Evolutionary conservation across 2,113 vertebrate species (phyloP), one percentile per base, ranked within the genome.

Genomic region (Oncorhynchus clarkii): DNA sequence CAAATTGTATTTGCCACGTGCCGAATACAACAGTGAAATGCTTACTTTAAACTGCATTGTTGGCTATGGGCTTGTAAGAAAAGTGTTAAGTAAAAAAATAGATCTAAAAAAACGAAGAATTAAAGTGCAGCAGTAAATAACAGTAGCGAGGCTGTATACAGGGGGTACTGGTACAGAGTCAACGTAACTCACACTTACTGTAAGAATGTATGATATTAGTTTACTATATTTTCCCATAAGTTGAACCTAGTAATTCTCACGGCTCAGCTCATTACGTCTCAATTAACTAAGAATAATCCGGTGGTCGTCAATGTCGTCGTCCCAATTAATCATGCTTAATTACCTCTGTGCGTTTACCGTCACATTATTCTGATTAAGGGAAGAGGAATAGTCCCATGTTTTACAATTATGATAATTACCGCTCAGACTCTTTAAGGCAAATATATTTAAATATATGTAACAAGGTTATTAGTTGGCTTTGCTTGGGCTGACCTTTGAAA

Each of bases 291-390:
- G 59, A 62, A 18, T 20, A 31, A 48, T 70, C 68, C 29, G 64
- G 78, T 89, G 39, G 20, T 24, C 79, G 78, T 89, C 87, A 86
- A 80, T 82, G 70, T 76, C 39, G 75, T 79, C 49, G 76, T 79
- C 82, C 84, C 84, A 77, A 87, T 89, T 90, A 87, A 89, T 92
- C 86, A 87, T 79, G 76, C 82, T 81, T 88, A 88, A 90, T 92
- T 87, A 87, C 83, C 86, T 82, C 75, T 89, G 87, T 72, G 62
- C 83, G 86, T 89, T 88, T 86, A 82, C 83, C 45, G 11, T 74
- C 85, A 88, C 83, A 83, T 45, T 45, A 45, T 82, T 85, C 79
- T 84, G 80, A 88, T 87, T 86, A 86, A 70, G 75, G 75, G 75
- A 20, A 45, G 81, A 79, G 84, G 82, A 87, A 84, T 60, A 59